Evolutionary conservation across 2,113 vertebrate species (phyloP), one percentile per base, ranked within the genome.

Genomic region (Actenoides lindsayi): DNA sequence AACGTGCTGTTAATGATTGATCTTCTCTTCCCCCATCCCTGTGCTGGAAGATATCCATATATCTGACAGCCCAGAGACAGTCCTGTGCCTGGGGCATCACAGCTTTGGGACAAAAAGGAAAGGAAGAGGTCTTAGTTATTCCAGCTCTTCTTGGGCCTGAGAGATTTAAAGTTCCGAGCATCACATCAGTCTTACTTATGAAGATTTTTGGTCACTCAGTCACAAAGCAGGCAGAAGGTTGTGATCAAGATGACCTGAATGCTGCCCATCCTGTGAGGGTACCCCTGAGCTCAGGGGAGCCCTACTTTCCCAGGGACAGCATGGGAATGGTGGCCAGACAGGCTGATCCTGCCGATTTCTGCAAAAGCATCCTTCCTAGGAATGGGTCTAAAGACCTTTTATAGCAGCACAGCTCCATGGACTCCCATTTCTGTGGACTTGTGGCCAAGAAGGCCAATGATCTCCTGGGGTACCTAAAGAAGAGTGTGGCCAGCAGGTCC

Each of bases 291-390:
- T 28, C 41, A 60, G 25, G 19, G 13, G 12, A 63, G 14, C 48
- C 50, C 37, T 31, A 50, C 28, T 67, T 57, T 42, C 37, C 44
- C 18, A 9, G 0, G 1, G 5, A 5, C 5, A n/a, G 3, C 1
- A 1, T 4, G 27, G 31, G 23, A 83, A 67, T 8, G 25, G 20
- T 23, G 51, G 48, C 35, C 51, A 78, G 37, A 21, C 39, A 44
- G 41, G 11, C 35, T 60, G 31, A 68, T 82, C 33, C 60, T 75
- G 28, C 37, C 6, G 1, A 6, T 57, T 11, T 33, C 56, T 51
- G 28, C 60, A 67, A 24, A 18, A 83, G 33, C 42, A 56, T 16
- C 39, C 69, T 83, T 69, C 31, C 19, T 62, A n/a, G 27, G 46
- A 68, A 31, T 1, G 31, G 11, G 21, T 46, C 63, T 59, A 24